These are phyloP conservation scores for Tetragonisca angustula DNA, from an alignment of 2,888 invertebrate genomes.

Conservation along the genomic window DNA sequence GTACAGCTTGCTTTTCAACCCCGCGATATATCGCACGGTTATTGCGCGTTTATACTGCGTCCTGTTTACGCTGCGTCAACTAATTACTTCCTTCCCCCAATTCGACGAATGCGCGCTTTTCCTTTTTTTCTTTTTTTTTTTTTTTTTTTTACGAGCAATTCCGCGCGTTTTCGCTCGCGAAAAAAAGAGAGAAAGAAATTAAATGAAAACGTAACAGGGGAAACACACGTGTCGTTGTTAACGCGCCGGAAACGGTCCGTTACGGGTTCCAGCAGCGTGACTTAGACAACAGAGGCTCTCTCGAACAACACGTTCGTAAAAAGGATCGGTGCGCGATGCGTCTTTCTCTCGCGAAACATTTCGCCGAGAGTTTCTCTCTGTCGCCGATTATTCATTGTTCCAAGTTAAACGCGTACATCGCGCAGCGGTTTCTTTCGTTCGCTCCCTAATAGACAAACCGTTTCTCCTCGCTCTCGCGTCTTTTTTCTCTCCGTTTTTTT, in stretches of 20 bases:
- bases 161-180: not conserved
- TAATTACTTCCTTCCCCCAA: slow-evolving; percentile 12
- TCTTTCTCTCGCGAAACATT: slow-evolving; percentile 24
- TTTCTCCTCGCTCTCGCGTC: not conserved
- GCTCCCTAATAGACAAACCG: not conserved
- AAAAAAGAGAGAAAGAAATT: too few species aligned
- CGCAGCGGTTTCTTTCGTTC: not conserved
- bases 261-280: slow-evolving; percentile 30
- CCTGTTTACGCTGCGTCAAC: not conserved
- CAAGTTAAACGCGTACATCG: not conserved
- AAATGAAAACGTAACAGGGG: not conserved
- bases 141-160: too few species aligned
- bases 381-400: slow-evolving; percentile 26
- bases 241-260: slow-evolving; percentile 39
- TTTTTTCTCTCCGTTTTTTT: too few species aligned
- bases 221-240: slow-evolving; percentile 20
- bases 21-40: not conserved
- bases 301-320: slow-evolving; percentile 41
- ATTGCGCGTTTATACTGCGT: not conserved
- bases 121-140: not conserved
- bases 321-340: slow-evolving; percentile 23
- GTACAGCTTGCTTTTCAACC: slow-evolving; percentile 6
- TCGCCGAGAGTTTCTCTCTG: not conserved
- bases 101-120: not conserved
- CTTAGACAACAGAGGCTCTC: slow-evolving; percentile 28